These are phyloP conservation scores for Spatulosminthurus flaviceps DNA, from an alignment of 2,888 invertebrate genomes.

Conservation along the genomic window DNA sequence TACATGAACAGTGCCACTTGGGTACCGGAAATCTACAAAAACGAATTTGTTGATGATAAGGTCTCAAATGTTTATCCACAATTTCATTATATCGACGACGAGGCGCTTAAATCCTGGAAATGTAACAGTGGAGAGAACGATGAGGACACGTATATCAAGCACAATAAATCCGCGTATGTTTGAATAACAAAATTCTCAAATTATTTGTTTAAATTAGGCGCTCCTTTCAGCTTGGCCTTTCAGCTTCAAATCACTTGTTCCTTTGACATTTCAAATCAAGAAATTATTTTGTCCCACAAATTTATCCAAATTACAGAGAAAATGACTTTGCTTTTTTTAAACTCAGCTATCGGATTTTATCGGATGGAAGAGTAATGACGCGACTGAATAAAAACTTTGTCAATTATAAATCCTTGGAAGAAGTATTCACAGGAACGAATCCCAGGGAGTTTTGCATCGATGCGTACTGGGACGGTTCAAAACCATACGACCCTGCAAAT, in stretches of 20 bases:
- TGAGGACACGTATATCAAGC: background rate
- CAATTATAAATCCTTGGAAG: background rate
- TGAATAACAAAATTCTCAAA: too few relatives aligned
- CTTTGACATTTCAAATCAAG: too few relatives aligned
- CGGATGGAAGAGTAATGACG: background rate
- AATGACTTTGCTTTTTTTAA: too few relatives aligned
- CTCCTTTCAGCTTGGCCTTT: too few relatives aligned
- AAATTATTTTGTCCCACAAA: too few relatives aligned
- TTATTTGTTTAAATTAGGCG: too few relatives aligned
- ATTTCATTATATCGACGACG: background rate
- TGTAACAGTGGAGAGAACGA: background rate
- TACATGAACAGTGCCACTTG: background rate
- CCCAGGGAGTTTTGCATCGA: conserved; percentile 4
- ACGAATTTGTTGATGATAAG: background rate
- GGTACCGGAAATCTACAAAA: background rate
- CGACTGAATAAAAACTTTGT: background rate
- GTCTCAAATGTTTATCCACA: background rate
- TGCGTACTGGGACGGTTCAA: background rate
- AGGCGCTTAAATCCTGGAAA: background rate
- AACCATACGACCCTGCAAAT: background rate
- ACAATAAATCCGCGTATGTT: background rate
- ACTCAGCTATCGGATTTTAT: background rate
- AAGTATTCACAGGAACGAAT: background rate
- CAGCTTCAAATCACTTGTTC: too few relatives aligned
- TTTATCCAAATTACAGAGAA: too few relatives aligned